Evolutionary conservation across 1,140 invertebrate genomes (phyloP).

Genomic region (Pristionchus pacificus): DNA sequence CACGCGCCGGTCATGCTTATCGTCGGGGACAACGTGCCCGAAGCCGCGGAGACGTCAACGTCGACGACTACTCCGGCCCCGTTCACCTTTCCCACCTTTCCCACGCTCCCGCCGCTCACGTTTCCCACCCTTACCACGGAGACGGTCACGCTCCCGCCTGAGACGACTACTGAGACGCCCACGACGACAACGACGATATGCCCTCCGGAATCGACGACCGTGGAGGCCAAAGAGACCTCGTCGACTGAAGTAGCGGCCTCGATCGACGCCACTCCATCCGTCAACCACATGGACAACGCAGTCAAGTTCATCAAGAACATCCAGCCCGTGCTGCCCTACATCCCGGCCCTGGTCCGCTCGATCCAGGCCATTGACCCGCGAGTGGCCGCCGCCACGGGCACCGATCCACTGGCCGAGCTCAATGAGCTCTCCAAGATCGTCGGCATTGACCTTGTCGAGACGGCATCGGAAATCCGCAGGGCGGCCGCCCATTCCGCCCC

Average conservation of each 20-base stretch:
- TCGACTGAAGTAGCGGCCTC: too few relatives aligned
- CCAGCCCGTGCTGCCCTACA: constrained; percentile 31
- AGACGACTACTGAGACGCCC: neutral
- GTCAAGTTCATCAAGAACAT: constrained; percentile 33
- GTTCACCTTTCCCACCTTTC: neutral
- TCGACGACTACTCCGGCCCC: neutral
- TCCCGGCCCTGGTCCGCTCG: constrained; percentile 27
- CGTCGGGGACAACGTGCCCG: neutral
- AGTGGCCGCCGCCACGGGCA: neutral
- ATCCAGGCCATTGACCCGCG: constrained; percentile 15
- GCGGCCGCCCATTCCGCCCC: neutral
- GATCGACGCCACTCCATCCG: too few relatives aligned
- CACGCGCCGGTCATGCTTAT: neutral
- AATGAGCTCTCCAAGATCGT: neutral
- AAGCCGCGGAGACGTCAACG: neutral
- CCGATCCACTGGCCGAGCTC: constrained; percentile 1
- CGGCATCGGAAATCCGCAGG: neutral
- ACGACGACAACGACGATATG: neutral
- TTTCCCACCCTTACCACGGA: neutral
- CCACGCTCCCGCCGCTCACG: neutral
- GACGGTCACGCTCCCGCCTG: neutral
- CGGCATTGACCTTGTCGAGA: too few relatives aligned
- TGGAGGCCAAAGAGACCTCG: neutral
- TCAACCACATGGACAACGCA: constrained; percentile 23
- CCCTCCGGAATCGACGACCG: neutral